phyloP scores from a whole-genome alignment of 2,888 invertebrate species.

The Poecilus cupreus region DNA sequence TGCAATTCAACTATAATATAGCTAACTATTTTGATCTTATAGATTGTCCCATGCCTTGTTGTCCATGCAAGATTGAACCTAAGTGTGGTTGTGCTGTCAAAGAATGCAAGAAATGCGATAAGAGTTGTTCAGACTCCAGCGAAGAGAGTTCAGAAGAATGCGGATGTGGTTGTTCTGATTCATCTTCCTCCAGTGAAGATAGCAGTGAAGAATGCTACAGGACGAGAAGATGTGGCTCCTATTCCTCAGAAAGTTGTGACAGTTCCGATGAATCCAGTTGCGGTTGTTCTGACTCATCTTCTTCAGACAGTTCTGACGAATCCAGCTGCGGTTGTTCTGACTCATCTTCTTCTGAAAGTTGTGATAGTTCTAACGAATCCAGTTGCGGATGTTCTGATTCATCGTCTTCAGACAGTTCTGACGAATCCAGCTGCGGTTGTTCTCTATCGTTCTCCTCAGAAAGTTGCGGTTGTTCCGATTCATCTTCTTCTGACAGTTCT shows the following conservation, averaged over 20 bases:
- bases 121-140: not conserved
- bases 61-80: not conserved
- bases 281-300: not conserved
- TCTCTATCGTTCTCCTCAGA: not conserved
- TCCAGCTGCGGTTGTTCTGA: conserved; percentile 12
- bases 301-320: not conserved
- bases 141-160: not conserved
- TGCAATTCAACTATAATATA: no score
- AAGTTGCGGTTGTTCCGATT: not conserved
- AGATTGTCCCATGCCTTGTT: conserved; percentile 9
- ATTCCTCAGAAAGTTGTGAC: no score
- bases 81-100: not conserved
- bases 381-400: not conserved
- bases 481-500: not conserved
- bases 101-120: not conserved
- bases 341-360: no score
- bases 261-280: no score
- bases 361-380: no score
- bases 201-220: not conserved
- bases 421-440: conserved; percentile 21
- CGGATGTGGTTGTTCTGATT: not conserved
- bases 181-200: not conserved
- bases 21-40: no score
- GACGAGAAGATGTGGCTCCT: no score
- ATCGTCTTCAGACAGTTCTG: not conserved